Conservation (phyloP, 2,113 vertebrate species). For the Brachypteracias leptosomus region DNA sequence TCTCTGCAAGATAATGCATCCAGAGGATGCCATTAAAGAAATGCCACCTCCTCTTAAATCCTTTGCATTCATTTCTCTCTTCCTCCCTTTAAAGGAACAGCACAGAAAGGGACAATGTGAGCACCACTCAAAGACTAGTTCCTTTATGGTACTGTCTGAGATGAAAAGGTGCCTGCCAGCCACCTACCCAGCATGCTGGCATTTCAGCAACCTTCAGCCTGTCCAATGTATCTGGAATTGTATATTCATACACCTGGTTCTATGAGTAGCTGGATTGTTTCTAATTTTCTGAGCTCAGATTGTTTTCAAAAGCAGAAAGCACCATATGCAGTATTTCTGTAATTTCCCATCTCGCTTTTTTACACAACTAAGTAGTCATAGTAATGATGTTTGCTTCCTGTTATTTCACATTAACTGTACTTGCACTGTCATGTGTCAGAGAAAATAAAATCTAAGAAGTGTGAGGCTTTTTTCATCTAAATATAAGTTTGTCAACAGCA, state of each 20-base stretch:
- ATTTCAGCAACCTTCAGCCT: not conserved
- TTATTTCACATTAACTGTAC: not conserved
- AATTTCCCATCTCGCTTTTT: not conserved
- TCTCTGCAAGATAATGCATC: not conserved
- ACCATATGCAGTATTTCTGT: not conserved
- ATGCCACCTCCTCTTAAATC: conserved; percentile 26
- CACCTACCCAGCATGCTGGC: not conserved
- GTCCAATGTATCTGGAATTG: not conserved
- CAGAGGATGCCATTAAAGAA: conserved; percentile 5
- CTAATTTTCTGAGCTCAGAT: not conserved
- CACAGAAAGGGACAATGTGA: not conserved
- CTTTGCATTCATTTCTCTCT: not conserved
- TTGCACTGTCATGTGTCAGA: not conserved
- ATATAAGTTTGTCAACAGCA: not conserved
- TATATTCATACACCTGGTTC: not conserved
- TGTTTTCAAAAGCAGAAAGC: not conserved
- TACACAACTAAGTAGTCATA: not conserved
- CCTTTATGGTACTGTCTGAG: not conserved
- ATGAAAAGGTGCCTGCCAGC: not conserved
- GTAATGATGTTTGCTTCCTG: not conserved
- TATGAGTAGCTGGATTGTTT: not conserved
- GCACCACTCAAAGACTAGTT: not conserved
- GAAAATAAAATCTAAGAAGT: not conserved
- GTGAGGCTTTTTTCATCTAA: not conserved
- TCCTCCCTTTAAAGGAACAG: not conserved